phyloP scores from a whole-genome alignment of 2,888 invertebrate genomes.

The Andrena marginata region DNA sequence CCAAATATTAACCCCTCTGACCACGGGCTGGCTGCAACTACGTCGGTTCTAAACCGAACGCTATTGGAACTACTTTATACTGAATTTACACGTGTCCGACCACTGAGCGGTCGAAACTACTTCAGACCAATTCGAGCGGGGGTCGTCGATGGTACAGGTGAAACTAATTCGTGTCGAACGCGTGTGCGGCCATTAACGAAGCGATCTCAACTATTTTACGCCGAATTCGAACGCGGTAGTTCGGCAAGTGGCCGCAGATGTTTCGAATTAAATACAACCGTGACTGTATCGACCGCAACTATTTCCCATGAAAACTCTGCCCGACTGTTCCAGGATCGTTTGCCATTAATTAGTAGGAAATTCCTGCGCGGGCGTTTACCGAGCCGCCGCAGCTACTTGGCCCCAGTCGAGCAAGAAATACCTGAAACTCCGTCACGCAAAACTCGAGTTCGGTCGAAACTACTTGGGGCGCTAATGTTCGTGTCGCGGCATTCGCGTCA shows the following conservation, averaged over 20 bases:
- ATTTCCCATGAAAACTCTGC: not conserved
- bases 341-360: conserved; percentile 24
- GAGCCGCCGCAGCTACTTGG: not conserved
- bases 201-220: conserved; percentile 9
- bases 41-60: not conserved
- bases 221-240: not conserved
- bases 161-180: not conserved
- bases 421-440: not conserved
- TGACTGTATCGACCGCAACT: conserved; percentile 7
- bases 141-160: not conserved
- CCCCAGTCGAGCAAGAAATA: not conserved
- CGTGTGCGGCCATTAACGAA: not conserved
- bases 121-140: not conserved
- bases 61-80: conserved; percentile 1
- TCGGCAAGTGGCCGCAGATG: conserved; percentile 25
- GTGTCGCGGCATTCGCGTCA: not conserved
- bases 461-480: not conserved
- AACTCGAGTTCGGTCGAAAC: not conserved
- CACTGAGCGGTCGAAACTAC: not conserved
- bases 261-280: conserved; percentile 21
- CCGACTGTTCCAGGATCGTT: conserved; percentile 5
- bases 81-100: not conserved
- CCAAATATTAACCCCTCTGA: not conserved
- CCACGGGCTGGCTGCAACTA: conserved; percentile 1
- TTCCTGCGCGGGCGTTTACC: conserved; percentile 5